Evolutionary conservation across 2,888 invertebrate species (phyloP).

Genomic region (Hermaeophaga mercurialis): DNA sequence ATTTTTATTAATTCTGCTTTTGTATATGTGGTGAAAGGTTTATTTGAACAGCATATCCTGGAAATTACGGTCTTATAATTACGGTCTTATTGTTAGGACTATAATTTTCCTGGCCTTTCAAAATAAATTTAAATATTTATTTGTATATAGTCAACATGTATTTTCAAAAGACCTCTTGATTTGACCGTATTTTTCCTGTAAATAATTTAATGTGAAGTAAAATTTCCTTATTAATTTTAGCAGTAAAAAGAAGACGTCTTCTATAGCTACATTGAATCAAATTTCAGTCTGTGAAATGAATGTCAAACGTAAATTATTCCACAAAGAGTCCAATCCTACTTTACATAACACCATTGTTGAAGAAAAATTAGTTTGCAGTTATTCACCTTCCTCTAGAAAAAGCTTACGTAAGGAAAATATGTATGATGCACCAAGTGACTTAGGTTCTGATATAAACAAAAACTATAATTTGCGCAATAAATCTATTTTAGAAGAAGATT

Average conservation of each 20-base stretch:
- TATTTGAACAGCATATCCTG: too few relatives aligned
- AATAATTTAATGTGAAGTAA: too few relatives aligned
- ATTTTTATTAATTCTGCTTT: too few relatives aligned
- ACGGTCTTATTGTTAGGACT: too few relatives aligned
- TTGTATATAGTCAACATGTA: too few relatives aligned
- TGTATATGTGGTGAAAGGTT: too few relatives aligned
- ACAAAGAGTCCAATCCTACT: slow-evolving; percentile 18
- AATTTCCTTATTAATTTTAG: slow-evolving; percentile 25
- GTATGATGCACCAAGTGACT: neutral
- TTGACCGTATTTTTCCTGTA: too few relatives aligned
- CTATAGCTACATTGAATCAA: slow-evolving; percentile 19
- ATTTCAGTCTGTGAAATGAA: slow-evolving; percentile 31
- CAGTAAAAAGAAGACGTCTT: slow-evolving; percentile 19
- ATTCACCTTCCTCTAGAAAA: slow-evolving; percentile 19
- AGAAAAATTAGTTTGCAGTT: slow-evolving; percentile 41
- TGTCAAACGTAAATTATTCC: slow-evolving; percentile 45
- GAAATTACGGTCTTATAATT: too few relatives aligned
- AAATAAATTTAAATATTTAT: too few relatives aligned
- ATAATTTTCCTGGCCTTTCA: too few relatives aligned
- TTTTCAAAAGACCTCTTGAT: too few relatives aligned
- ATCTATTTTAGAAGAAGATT: slow-evolving; percentile 8
- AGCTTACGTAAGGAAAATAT: too few relatives aligned
- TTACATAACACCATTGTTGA: slow-evolving; percentile 36
- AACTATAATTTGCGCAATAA: neutral
- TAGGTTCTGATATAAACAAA: neutral